Conservation (phyloP, 2,113 vertebrate genomes). For the Chionis minor region DNA sequence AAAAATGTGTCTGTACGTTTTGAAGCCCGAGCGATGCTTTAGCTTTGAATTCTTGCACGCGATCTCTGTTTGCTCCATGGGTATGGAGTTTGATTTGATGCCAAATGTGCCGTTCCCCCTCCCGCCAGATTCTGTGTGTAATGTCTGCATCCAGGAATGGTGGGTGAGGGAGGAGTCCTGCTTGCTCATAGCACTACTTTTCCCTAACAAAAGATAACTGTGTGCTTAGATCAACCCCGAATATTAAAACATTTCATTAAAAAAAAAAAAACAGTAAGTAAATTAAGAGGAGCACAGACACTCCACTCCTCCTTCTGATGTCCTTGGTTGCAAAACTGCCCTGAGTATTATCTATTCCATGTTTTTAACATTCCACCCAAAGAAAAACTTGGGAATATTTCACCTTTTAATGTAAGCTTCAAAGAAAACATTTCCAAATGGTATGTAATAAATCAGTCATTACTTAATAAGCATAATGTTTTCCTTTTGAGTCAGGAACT, state of each 20-base stretch:
- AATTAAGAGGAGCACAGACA: background rate
- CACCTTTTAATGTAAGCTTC: constrained; percentile 52
- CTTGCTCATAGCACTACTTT: background rate
- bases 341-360: background rate
- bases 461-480: constrained; percentile 71
- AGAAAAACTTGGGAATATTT: constrained; percentile 31
- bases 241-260: background rate
- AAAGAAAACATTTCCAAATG: constrained; percentile 75
- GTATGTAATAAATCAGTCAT: constrained; percentile 77
- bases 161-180: background rate
- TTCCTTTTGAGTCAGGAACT: constrained; percentile 66
- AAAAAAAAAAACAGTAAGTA: background rate
- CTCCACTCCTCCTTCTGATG: background rate
- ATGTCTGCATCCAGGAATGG: fast-evolving
- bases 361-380: constrained; percentile 13
- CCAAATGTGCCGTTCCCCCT: background rate
- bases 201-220: background rate
- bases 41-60: background rate
- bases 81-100: background rate
- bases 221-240: background rate
- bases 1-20: background rate
- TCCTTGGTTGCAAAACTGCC: background rate
- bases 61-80: background rate
- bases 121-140: background rate
- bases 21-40: background rate